These are phyloP conservation scores for Lasioglossum marginatum DNA, from an alignment of 2,888 invertebrate species.

Conservation along the genomic window DNA sequence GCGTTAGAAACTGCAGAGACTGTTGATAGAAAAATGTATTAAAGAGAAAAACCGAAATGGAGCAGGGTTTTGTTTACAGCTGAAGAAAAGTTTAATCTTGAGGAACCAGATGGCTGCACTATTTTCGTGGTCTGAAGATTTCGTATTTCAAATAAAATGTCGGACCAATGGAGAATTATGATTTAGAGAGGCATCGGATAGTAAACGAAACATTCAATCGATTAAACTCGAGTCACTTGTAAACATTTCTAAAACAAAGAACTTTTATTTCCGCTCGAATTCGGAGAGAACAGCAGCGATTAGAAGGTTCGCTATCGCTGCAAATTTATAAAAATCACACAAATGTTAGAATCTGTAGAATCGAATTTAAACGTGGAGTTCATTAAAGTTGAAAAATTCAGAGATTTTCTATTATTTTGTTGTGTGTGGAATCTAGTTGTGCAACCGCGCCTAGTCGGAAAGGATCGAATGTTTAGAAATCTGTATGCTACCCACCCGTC, in stretches of 20 bases:
- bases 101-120: neutral
- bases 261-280: neutral
- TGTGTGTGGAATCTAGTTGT: neutral
- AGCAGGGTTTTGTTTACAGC: neutral
- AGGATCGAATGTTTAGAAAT: neutral
- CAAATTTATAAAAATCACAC: neutral
- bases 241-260: neutral
- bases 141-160: neutral
- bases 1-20: neutral
- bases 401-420: neutral
- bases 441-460: neutral
- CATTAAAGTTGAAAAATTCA: neutral
- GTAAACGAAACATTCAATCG: neutral
- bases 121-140: neutral
- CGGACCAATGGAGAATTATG: neutral
- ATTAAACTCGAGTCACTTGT: neutral
- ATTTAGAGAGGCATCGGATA: neutral
- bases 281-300: neutral
- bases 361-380: neutral
- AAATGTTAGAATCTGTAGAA: neutral
- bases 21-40: neutral
- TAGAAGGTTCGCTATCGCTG: neutral
- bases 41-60: neutral
- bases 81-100: neutral
- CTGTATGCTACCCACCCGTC: neutral